phyloP scores from a whole-genome alignment of 1,140 invertebrate species.

The Pseudobourletiella spinata region DNA sequence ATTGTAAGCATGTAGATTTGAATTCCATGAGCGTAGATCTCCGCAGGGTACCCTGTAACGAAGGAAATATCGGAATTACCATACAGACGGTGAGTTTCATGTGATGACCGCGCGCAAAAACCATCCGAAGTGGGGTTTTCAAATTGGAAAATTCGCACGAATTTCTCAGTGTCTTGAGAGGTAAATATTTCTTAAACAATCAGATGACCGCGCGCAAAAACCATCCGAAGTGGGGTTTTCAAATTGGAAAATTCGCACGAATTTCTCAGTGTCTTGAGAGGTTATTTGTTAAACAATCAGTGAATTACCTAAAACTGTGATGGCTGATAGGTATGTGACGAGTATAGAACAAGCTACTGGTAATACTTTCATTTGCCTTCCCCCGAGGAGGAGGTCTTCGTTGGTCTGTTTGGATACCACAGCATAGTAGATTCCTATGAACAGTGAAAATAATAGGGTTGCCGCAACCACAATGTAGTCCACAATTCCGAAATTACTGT shows the following conservation, averaged over 20 bases:
- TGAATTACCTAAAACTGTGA: slow-evolving; percentile 25
- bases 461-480: slow-evolving; percentile 39
- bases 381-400: slow-evolving; percentile 27
- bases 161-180: too few relatives aligned
- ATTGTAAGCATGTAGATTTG: slow-evolving; percentile 27
- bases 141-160: too few relatives aligned
- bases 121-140: too few relatives aligned
- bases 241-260: too few relatives aligned
- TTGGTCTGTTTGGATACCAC: slow-evolving; percentile 40
- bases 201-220: too few relatives aligned
- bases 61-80: too few relatives aligned
- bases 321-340: slow-evolving; percentile 25
- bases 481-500: slow-evolving; percentile 27
- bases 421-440: slow-evolving; percentile 45
- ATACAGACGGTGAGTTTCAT: too few relatives aligned
- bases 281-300: too few relatives aligned
- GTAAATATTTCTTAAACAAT: too few relatives aligned
- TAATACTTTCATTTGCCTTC: slow-evolving; percentile 12
- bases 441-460: slow-evolving; percentile 39
- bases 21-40: slow-evolving; percentile 30
- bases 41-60: slow-evolving; percentile 32
- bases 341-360: slow-evolving; percentile 22
- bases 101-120: too few relatives aligned
- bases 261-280: too few relatives aligned
- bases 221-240: too few relatives aligned